A percentile compares a stretch with the other conserved stretches of the same genome.
phyloP scores from a whole-genome alignment of 2,888 invertebrate species.

The Standfussiana lucernea region DNA sequence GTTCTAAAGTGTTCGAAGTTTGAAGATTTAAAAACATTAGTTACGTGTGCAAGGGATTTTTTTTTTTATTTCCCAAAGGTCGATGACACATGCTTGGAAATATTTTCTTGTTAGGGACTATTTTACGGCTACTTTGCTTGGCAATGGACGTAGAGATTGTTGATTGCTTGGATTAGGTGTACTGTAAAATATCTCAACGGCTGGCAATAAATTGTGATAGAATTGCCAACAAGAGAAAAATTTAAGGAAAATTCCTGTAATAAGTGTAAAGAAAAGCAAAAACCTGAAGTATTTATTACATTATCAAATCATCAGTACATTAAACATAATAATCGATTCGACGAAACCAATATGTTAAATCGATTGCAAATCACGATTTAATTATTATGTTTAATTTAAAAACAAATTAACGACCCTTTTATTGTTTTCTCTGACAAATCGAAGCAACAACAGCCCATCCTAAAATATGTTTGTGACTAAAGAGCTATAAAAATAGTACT shows the following conservation, averaged over 20 bases:
- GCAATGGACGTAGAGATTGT: slow-evolving; percentile 20
- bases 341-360: not conserved
- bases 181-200: slow-evolving; percentile 10
- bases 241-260: not conserved
- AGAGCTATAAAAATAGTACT: slow-evolving; percentile 34
- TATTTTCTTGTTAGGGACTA: slow-evolving; percentile 44
- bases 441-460: not conserved
- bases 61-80: slow-evolving; percentile 52
- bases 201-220: not conserved
- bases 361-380: not conserved
- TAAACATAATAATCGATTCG: not conserved
- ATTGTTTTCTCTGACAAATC: slow-evolving; percentile 7
- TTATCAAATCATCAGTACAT: not conserved
- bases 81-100: slow-evolving; percentile 52
- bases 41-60: slow-evolving; percentile 73
- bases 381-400: not conserved
- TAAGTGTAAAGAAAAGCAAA: not conserved
- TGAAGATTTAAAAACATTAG: slow-evolving; percentile 63
- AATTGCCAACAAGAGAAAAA: not conserved
- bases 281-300: not conserved
- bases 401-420: not conserved
- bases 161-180: slow-evolving; percentile 12
- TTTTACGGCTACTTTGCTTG: slow-evolving; percentile 45
- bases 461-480: slow-evolving; percentile 33
- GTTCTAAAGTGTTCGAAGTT: slow-evolving; percentile 52